These are phyloP conservation scores for Vidua macroura DNA, from an alignment of 2,113 vertebrate genomes.

Conservation along the genomic window DNA sequence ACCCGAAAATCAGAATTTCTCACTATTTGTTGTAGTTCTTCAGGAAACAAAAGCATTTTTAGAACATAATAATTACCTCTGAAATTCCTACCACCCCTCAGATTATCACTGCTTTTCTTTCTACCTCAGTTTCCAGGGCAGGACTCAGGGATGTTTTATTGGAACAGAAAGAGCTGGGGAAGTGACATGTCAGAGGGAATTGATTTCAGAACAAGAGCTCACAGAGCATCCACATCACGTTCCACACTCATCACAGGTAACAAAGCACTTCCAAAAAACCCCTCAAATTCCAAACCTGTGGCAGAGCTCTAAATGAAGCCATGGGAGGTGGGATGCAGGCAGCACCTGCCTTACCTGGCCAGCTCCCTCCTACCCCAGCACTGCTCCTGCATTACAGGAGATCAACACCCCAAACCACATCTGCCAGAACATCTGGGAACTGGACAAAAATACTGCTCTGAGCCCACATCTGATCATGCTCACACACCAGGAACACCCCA, in stretches of 20 bases:
- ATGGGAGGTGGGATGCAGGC: rapidly evolving
- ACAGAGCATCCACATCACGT: rapidly evolving
- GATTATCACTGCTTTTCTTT: neutral
- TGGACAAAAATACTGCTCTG: neutral
- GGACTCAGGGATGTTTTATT: rapidly evolving
- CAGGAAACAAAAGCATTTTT: neutral
- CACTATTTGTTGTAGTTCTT: neutral
- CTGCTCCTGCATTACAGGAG: neutral
- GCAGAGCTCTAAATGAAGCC: rapidly evolving
- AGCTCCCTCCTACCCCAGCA: neutral
- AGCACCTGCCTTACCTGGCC: neutral
- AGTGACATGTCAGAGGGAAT: rapidly evolving
- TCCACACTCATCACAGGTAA: rapidly evolving
- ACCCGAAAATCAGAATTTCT: neutral
- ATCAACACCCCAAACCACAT: neutral
- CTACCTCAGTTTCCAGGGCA: neutral
- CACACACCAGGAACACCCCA: neutral
- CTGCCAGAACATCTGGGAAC: rapidly evolving
- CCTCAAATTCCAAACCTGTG: neutral
- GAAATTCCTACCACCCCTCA: neutral
- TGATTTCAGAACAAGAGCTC: neutral
- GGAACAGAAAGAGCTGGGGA: neutral
- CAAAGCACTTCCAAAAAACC: neutral
- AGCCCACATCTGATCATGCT: neutral
- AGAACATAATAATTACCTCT: rapidly evolving